Percentiles rank a stretch among this genome's conserved stretches.
phyloP scores from a whole-genome alignment of 2,113 vertebrate species.

The Ammodytes marinus region DNA sequence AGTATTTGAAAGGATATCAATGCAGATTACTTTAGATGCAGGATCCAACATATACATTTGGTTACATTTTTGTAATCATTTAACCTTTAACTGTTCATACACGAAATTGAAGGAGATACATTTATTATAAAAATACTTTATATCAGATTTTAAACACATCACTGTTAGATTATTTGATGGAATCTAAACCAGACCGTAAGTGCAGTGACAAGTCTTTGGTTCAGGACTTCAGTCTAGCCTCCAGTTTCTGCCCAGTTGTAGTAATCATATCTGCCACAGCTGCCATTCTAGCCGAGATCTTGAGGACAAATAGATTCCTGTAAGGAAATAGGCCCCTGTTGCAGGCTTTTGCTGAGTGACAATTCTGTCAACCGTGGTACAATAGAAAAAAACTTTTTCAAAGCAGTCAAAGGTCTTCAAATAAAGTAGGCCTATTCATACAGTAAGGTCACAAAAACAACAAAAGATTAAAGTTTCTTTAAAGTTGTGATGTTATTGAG shows the following conservation, averaged over 20 bases:
- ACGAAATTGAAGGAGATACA: background rate
- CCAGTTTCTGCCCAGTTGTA: constrained; percentile 85
- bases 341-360: constrained; percentile 65
- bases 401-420: background rate
- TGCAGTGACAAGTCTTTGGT: constrained; percentile 7
- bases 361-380: constrained; percentile 24
- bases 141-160: background rate
- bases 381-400: constrained; percentile 16
- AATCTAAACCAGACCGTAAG: constrained; percentile 15
- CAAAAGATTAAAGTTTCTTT: background rate
- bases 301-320: constrained; percentile 73
- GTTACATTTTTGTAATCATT: background rate
- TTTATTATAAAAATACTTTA: background rate
- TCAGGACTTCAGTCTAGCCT: constrained; percentile 78
- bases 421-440: background rate
- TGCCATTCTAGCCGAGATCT: constrained; percentile 81
- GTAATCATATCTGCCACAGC: constrained; percentile 91
- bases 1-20: background rate
- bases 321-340: constrained; percentile 48
- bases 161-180: background rate
- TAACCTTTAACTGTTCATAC: background rate
- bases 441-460: background rate
- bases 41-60: background rate
- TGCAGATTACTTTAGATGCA: background rate
- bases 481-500: background rate